phyloP scores from a whole-genome alignment of 2,888 invertebrate genomes.

The Tipula unca region DNA sequence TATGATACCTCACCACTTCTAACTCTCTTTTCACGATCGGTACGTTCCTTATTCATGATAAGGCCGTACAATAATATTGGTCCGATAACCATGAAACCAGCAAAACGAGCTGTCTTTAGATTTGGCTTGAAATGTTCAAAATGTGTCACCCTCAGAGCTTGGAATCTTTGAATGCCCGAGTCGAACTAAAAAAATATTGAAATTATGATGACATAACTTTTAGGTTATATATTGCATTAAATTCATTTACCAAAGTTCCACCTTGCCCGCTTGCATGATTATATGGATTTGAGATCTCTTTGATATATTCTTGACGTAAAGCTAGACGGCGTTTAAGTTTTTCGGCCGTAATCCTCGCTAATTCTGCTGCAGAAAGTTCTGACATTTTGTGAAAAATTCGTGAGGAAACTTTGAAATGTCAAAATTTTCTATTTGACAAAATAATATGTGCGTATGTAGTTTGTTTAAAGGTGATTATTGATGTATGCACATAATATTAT shows the following conservation, averaged over 20 bases:
- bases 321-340: constrained; percentile 35
- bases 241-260: constrained; percentile 57
- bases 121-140: constrained; percentile 61
- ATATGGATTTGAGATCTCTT: constrained; percentile 61
- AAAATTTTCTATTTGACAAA: neutral
- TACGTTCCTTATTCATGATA: constrained; percentile 46
- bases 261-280: constrained; percentile 56
- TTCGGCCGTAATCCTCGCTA: constrained; percentile 1
- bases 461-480: neutral
- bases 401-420: neutral
- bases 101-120: constrained; percentile 46
- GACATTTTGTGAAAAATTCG: neutral
- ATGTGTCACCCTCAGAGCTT: constrained; percentile 58
- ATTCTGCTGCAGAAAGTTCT: constrained; percentile 1
- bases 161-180: constrained; percentile 62
- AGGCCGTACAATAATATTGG: constrained; percentile 51
- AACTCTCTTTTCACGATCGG: constrained; percentile 47
- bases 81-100: constrained; percentile 45
- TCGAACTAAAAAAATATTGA: constrained; percentile 64
- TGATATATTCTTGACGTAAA: constrained; percentile 58
- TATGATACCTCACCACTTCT: constrained; percentile 68
- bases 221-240: neutral
- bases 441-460: too few relatives aligned
- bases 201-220: constrained; percentile 8
- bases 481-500: too few relatives aligned